Evolutionary conservation across 2,797 vertebrate genomes (phyloP), one percentile per base, ranked within the genome.

Genomic region (Tachyglossus aculeatus): DNA sequence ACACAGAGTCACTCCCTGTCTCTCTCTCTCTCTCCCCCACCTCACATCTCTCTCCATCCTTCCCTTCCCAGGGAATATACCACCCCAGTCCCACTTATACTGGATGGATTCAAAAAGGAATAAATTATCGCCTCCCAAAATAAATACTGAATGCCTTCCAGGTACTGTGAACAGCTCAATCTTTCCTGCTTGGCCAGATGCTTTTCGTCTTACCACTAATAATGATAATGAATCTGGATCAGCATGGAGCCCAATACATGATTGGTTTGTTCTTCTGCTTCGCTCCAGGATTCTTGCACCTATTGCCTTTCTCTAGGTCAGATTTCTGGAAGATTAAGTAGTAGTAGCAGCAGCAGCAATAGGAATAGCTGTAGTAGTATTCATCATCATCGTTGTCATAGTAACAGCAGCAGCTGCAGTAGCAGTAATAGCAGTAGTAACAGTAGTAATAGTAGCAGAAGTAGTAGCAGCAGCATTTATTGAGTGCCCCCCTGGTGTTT

Each of bases 91-190:
- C 54, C 43, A 40, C 39, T 54, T 39, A 56, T 61, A 16, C n/a
- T 56, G 44, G 63, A 76, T 70, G 44, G 50, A 19, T 48, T 79
- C 68, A 67, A 67, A 41, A 69, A 74, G 38, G 48, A 81, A 76
- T 60, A 83, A 83, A 71, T 45, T 80, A 83, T 75, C 56, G 83
- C 78, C 81, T 64, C 68, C 73, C 32, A 55, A 76, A 85, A 80
- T 81, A 81, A 67, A 67, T 58, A 36, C 55, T 63, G 31, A 62
- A 66, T 71, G 68, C 58, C 62, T 83, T 60, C 78, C 85, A 83
- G 78, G 55, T 85, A 78, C 70, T 83, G 51, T 14, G 44, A 85
- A 81, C 85, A 83, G 78, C 85, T 87, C 82, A 73, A 64, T 45
- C 69, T 50, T 52, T 54, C 71, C 53, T 55, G 75, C 71, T 58